Conservation (phyloP, 2,113 vertebrate species). For the Motacilla alba region DNA sequence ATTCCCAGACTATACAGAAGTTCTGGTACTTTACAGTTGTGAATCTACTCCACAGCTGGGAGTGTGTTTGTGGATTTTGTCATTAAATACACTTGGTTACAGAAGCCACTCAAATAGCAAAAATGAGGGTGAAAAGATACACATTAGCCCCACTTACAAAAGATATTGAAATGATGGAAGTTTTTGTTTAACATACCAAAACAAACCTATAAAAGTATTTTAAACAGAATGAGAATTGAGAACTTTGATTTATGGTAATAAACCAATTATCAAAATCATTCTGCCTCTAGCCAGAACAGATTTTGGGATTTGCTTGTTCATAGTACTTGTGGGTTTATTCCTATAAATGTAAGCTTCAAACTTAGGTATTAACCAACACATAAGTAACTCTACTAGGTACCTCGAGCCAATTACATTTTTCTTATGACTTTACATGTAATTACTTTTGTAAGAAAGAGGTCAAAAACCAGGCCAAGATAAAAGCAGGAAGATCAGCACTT, state of each 20-base stretch:
- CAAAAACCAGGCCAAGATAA: not conserved
- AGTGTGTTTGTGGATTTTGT: not conserved
- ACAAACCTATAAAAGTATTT: not conserved
- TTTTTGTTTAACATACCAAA: not conserved
- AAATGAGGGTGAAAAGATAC: not conserved
- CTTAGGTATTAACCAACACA: not conserved
- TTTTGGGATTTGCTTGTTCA: not conserved
- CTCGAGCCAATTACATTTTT: not conserved
- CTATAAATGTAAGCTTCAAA: not conserved
- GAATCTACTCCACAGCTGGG: not conserved
- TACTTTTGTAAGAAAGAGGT: not conserved
- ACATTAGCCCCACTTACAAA: not conserved
- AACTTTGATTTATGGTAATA: not conserved
- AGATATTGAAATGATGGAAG: not conserved
- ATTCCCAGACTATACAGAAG: not conserved
- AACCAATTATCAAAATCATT: not conserved
- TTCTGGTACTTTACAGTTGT: not conserved
- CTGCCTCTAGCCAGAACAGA: not conserved
- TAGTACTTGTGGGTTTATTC: not conserved
- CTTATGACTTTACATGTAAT: not conserved
- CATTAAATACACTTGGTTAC: slow-evolving; percentile 9
- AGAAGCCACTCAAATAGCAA: slow-evolving; percentile 16
- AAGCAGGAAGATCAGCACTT: not conserved
- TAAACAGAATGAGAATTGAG: not conserved
- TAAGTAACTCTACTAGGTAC: not conserved